phyloP scores from a whole-genome alignment of 2,113 vertebrate species.

The Microtus oregoni region DNA sequence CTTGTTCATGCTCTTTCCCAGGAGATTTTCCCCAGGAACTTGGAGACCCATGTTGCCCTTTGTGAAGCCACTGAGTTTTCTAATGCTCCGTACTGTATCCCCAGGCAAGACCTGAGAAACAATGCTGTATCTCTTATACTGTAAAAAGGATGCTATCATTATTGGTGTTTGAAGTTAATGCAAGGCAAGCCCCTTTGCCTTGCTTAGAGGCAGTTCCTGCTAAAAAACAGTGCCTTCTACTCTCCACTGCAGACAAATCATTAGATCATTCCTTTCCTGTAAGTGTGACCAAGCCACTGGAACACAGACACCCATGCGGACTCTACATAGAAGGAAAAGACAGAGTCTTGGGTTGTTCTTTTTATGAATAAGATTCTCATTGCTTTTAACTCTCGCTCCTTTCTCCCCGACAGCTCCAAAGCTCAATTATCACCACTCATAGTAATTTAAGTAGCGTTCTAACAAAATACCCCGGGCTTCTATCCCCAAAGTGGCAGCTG shows the following conservation, averaged over 20 bases:
- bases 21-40: constrained; percentile 56
- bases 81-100: neutral
- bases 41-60: constrained; percentile 28
- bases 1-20: constrained; percentile 22
- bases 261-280: neutral
- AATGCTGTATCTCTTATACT: neutral
- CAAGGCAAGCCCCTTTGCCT: neutral
- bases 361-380: neutral
- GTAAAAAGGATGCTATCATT: neutral
- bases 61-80: neutral
- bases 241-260: neutral
- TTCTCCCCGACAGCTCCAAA: neutral
- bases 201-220: neutral
- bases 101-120: constrained; percentile 12
- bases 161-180: neutral
- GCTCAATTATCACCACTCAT: neutral
- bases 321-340: neutral
- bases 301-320: neutral
- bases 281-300: neutral
- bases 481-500: neutral
- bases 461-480: constrained; percentile 26
- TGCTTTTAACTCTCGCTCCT: constrained; percentile 25
- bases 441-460: constrained; percentile 66
- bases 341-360: neutral
- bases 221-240: neutral